phyloP scores from a whole-genome alignment of 2,113 vertebrate genomes.

The Spermophilus dauricus region DNA sequence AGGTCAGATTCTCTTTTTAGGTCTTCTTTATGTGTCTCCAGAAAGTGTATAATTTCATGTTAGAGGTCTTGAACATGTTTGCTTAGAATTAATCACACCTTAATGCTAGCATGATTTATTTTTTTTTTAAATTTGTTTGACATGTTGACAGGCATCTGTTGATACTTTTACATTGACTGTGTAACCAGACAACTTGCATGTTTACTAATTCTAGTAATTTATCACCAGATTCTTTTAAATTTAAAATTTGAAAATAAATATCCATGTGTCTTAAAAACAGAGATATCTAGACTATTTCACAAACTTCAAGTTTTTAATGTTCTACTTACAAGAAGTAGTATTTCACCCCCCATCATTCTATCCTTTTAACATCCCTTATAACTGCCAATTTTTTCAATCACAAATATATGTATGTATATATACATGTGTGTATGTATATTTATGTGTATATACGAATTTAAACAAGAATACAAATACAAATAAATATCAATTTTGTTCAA shows the following conservation, averaged over 20 bases:
- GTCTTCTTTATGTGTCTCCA: constrained; percentile 26
- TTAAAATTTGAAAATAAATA: constrained; percentile 38
- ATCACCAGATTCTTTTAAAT: background rate
- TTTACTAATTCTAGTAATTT: background rate
- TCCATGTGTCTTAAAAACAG: background rate
- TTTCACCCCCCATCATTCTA: background rate
- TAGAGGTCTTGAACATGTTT: background rate
- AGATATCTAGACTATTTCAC: background rate
- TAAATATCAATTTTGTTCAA: constrained; percentile 10
- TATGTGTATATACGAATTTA: background rate
- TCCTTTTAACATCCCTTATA: background rate
- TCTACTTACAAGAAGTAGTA: background rate
- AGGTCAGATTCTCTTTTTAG: background rate
- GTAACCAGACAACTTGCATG: background rate
- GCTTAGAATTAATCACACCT: constrained; percentile 23
- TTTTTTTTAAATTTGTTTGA: background rate
- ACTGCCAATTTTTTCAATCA: constrained; percentile 5
- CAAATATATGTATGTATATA: background rate
- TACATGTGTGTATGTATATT: too few species aligned
- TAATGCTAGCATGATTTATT: background rate
- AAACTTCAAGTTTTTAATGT: constrained; percentile 9
- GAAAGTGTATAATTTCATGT: background rate
- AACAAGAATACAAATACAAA: background rate
- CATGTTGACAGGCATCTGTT: background rate
- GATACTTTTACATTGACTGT: constrained; percentile 21